Evolutionary conservation across 2,113 vertebrate genomes (phyloP).

Genomic region (Myiagra hebetior): DNA sequence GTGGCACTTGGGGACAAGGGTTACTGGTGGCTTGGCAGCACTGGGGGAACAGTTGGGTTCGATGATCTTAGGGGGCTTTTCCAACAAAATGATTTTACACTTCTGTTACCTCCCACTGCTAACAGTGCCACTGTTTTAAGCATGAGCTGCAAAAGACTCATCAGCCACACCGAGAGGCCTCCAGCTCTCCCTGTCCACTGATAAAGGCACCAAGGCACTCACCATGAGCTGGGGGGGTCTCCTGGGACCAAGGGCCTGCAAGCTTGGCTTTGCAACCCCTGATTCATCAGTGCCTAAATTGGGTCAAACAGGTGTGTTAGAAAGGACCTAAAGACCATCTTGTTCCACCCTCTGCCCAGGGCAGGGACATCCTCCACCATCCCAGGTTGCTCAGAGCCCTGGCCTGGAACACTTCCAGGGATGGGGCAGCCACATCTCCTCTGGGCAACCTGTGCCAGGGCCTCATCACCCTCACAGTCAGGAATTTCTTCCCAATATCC

Average conservation of each 20-base stretch:
- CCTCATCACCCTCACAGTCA: rapidly evolving
- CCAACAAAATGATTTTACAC: background rate
- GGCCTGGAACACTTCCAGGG: background rate
- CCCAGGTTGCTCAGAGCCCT: background rate
- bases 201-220: background rate
- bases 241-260: background rate
- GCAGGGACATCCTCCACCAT: background rate
- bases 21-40: background rate
- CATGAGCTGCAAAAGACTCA: background rate
- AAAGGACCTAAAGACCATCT: background rate
- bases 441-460: background rate
- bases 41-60: background rate
- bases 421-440: background rate
- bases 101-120: background rate
- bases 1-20: background rate
- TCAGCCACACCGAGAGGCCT: background rate
- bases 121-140: background rate
- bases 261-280: background rate
- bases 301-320: background rate
- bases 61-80: background rate
- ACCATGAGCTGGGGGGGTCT: background rate
- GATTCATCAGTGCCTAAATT: background rate
- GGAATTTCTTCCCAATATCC: background rate
- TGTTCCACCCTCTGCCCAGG: background rate
- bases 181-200: background rate